Conservation (phyloP, 1,140 invertebrate species). For the Sipha flava region DNA sequence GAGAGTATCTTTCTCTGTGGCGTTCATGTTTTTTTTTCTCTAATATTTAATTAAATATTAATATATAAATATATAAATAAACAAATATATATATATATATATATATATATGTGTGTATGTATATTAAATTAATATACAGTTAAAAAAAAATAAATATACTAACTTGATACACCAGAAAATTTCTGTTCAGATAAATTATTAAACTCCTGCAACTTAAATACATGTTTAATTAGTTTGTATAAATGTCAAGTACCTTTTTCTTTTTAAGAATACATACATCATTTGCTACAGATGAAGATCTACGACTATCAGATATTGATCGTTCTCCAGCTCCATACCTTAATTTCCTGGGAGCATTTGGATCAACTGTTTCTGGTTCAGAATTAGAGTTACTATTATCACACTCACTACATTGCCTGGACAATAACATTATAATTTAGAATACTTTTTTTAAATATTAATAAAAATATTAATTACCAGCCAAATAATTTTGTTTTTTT, state of each 20-base stretch:
- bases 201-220: background rate
- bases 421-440: conserved; percentile 35
- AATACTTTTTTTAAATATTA: background rate
- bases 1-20: conserved; percentile 3
- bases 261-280: background rate
- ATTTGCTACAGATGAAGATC: conserved; percentile 9
- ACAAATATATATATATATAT: too few species aligned
- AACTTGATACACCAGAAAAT: background rate
- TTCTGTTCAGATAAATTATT: background rate
- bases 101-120: too few species aligned
- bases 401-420: conserved; percentile 79
- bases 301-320: background rate
- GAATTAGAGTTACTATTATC: conserved; percentile 72
- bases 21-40: conserved; percentile 32
- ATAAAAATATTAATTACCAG: conserved; percentile 53
- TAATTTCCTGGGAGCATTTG: conserved; percentile 65
- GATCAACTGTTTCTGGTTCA: conserved; percentile 61
- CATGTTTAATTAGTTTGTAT: background rate
- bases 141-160: background rate
- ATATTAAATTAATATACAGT: too few species aligned
- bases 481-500: conserved; percentile 89
- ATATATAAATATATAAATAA: background rate
- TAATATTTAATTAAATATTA: background rate
- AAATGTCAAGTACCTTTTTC: background rate
- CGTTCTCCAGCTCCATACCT: conserved; percentile 35